A percentile compares a stretch with the other conserved stretches of the same genome.
phyloP scores from a whole-genome alignment of 2,113 vertebrate species.

The Calypte anna region DNA sequence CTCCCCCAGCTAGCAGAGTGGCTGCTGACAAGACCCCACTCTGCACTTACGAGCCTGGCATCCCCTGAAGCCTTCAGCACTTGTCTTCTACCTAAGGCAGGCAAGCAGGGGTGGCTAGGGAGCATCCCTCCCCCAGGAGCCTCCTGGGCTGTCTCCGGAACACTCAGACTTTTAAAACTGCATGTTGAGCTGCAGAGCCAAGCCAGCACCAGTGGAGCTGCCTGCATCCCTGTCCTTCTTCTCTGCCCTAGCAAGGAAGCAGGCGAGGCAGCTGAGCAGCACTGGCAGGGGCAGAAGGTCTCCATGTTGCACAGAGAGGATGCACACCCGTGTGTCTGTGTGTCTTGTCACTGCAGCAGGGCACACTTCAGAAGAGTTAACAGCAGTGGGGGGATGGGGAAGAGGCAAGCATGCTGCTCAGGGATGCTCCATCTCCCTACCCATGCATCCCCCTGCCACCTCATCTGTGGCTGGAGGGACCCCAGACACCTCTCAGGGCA shows the following conservation, averaged over 20 bases:
- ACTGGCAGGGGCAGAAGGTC: neutral
- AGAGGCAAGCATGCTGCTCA: neutral
- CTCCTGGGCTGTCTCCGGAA: neutral
- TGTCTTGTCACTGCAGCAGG: neutral
- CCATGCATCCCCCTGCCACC: rapidly evolving
- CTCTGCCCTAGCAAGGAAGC: neutral
- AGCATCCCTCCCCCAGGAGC: neutral
- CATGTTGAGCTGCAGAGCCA: neutral
- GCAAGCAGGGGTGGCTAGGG: neutral
- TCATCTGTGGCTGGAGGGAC: neutral
- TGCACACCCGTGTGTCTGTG: rapidly evolving
- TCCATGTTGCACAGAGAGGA: rapidly evolving
- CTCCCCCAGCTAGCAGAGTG: neutral
- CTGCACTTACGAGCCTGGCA: neutral
- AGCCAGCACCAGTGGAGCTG: rapidly evolving
- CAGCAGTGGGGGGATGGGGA: conserved; percentile 3
- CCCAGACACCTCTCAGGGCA: neutral
- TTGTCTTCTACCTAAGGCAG: neutral
- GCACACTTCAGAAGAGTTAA: neutral
- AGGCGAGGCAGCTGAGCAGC: rapidly evolving
- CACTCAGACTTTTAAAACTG: rapidly evolving
- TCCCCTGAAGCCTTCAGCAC: neutral
- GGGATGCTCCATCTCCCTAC: neutral
- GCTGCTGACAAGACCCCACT: neutral
- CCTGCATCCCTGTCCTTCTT: neutral